Conservation (phyloP, 2,888 invertebrate species). For the Halocaridina rubra region DNA sequence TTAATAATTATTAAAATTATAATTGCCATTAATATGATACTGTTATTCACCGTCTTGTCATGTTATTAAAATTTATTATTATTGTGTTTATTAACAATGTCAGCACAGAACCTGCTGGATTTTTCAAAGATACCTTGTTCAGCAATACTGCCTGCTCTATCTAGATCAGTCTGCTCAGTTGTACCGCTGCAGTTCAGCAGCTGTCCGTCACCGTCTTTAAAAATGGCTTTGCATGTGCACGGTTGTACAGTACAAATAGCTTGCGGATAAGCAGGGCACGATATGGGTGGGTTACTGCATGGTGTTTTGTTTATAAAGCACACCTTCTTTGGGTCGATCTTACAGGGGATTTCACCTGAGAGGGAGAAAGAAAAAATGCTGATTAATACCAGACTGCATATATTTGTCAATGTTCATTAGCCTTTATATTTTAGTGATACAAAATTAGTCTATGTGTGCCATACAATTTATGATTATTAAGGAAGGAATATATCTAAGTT, state of each 20-base stretch:
- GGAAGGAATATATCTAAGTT: too few species aligned
- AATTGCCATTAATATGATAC: neutral
- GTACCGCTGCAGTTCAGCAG: neutral
- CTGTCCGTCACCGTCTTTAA: neutral
- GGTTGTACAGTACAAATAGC: constrained; percentile 1
- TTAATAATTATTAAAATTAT: neutral
- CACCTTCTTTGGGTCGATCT: neutral
- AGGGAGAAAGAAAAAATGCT: neutral
- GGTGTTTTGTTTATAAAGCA: neutral
- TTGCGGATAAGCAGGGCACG: neutral
- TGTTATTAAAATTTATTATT: too few species aligned
- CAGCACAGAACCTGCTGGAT: too few species aligned
- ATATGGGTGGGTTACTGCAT: neutral
- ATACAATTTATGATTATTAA: too few species aligned
- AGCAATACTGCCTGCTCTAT: too few species aligned
- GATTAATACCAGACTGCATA: too few species aligned
- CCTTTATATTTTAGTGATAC: too few species aligned
- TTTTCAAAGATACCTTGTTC: too few species aligned
- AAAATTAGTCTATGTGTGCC: too few species aligned
- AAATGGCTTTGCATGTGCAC: neutral
- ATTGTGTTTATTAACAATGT: too few species aligned
- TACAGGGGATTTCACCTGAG: constrained; percentile 16
- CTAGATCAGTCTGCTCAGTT: too few species aligned
- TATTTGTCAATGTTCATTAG: too few species aligned
- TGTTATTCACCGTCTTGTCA: neutral